These are phyloP conservation scores for Cebidichthys violaceus DNA, from an alignment of 2,113 vertebrate genomes.

Conservation along the genomic window DNA sequence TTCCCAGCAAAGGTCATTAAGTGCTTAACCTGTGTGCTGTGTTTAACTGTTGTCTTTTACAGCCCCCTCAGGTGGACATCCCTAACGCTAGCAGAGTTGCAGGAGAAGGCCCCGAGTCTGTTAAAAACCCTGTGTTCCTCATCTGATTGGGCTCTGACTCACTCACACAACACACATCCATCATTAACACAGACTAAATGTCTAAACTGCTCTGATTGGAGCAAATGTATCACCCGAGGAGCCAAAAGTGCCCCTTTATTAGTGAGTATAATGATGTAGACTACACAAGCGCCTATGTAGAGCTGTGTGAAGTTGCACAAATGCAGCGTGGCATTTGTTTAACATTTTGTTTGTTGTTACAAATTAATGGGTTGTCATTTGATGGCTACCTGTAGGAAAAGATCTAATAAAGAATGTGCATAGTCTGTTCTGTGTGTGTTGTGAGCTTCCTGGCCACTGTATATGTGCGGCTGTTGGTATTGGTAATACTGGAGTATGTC, in stretches of 20 bases:
- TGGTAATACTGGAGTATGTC: not conserved
- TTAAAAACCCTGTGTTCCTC: constrained; percentile 34
- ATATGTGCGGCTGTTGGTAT: not conserved
- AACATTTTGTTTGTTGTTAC: constrained; percentile 57
- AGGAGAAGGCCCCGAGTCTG: constrained; percentile 54
- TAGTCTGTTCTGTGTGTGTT: constrained; percentile 39
- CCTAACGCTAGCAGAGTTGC: constrained; percentile 48
- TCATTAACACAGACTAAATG: constrained; percentile 67
- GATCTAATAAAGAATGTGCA: constrained; percentile 72
- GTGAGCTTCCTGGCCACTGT: constrained; percentile 18
- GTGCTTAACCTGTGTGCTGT: not conserved
- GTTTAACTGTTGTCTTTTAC: constrained; percentile 65
- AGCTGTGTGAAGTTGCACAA: constrained; percentile 64
- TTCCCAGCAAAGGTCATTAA: constrained; percentile 4
- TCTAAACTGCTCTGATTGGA: constrained; percentile 62
- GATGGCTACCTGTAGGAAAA: constrained; percentile 54
- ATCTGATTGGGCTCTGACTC: constrained; percentile 35
- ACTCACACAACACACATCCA: constrained; percentile 52
- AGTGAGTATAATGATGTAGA: constrained; percentile 73
- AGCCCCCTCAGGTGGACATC: constrained; percentile 74
- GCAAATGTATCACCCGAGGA: constrained; percentile 63
- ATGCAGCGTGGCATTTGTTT: constrained; percentile 51
- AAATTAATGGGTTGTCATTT: constrained; percentile 43
- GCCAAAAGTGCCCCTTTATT: constrained; percentile 61
- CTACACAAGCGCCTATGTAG: constrained; percentile 61